Evolutionary conservation across 2,113 vertebrate genomes (phyloP).

Genomic region (Alaudala cheleensis): DNA sequence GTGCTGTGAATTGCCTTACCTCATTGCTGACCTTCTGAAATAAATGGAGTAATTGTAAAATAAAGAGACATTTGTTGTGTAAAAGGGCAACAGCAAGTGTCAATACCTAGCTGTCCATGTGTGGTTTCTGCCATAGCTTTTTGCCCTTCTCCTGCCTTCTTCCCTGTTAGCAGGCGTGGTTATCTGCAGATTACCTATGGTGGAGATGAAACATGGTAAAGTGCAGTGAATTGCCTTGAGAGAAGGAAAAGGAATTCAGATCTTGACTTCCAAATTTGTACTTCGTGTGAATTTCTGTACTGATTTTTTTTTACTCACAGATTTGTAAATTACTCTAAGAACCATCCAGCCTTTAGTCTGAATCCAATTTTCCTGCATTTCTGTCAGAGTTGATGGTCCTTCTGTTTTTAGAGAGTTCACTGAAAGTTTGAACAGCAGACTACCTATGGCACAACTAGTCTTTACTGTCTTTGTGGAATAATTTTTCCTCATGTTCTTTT

Average conservation of each 20-base stretch:
- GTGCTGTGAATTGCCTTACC: neutral
- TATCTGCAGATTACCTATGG: neutral
- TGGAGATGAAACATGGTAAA: neutral
- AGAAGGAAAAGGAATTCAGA: neutral
- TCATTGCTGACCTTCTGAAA: neutral
- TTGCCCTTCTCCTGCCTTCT: neutral
- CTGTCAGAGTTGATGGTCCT: neutral
- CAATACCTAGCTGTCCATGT: neutral
- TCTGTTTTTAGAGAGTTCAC: neutral
- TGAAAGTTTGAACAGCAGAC: neutral
- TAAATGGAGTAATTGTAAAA: neutral
- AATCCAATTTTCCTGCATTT: neutral
- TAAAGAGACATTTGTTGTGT: neutral
- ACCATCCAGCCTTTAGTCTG: neutral
- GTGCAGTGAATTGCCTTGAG: neutral
- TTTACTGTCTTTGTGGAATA: neutral
- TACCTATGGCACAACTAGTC: neutral
- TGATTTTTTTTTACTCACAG: neutral
- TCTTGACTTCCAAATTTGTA: neutral
- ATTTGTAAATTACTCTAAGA: neutral
- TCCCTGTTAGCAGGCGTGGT: neutral
- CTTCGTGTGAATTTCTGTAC: neutral
- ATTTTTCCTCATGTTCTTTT: neutral
- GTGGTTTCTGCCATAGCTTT: neutral
- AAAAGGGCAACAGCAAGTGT: neutral